Evolutionary conservation across 2,113 vertebrate genomes (phyloP), one percentile per base, ranked within the genome.

Genomic region (Pluvianellus socialis): DNA sequence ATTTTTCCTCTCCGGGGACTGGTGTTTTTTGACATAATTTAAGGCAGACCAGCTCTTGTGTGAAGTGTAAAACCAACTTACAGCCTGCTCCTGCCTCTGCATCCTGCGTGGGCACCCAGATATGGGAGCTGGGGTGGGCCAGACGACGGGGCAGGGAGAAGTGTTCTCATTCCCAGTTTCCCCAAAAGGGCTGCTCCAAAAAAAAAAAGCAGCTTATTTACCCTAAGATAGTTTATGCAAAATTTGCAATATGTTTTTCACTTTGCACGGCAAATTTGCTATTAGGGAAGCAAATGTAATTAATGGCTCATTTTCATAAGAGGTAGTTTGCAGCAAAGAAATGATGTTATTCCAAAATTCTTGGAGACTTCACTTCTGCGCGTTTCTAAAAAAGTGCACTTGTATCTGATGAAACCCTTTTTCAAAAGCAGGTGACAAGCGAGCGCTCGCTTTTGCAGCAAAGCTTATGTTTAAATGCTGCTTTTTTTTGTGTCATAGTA

Each of bases 241-340:
- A 87, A 63, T 16, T 12, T 30, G 24, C 11, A 27, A 15, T 30
- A 35, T 32, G 30, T 42, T 89, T 74, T 62, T 53, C 13, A 4
- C 11, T 30, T 45, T 67, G 45, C 55, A 52, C 33, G 32, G 38
- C 8, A 7, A 88, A 86, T 49, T 12, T 71, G 68, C 52, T 92
- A 32, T 77, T 68, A 79, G 38, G 80, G 94, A 91, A 86, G 75
- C 28, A 79, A 94, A 94, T 40, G 26, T 58, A 92, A 80, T 72
- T 89, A 92, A 75, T 22, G 63, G 30, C 16, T 89, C 6, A 5
- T 92, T 94, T 81, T 81, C 28, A 1, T 79, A 58, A 74, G 52
- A 91, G 65, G 7, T 20, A 71, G 42, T 94, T 73, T 74, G 32
- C 38, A 79, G 33, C 40, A 32, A 59, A 83, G 53, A 74, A 15